Evolutionary conservation across 2,113 vertebrate genomes (phyloP), one percentile per base, ranked within the genome.

Genomic region (Cnemophilus loriae): DNA sequence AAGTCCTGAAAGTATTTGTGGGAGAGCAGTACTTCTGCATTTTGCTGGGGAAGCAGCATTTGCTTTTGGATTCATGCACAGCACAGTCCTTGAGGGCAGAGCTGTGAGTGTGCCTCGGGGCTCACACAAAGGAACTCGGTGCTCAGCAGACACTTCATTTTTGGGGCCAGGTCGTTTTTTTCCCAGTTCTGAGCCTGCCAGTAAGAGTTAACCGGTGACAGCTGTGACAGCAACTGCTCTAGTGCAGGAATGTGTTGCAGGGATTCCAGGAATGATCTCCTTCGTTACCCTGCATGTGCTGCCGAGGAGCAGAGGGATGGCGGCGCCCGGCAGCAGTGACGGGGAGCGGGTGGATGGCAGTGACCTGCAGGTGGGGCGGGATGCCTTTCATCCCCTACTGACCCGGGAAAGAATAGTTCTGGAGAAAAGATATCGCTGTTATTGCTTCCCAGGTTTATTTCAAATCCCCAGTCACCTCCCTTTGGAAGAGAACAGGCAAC

Each of bases 321-420:
- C 4, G 11, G 24, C 4, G 41, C 35, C 67, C 10, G 39, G 32
- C 77, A 61, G 16, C 2, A 6, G 35, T 18, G 52, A 7, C 1
- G 0, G 11, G 16, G 44, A 28, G 33, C n/a, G 69, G 35, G 5
- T 1, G 5, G 52, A 16, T 46, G 53, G 21, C n/a, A 16, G 47
- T 1, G 77, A 81, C 56, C 75, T n/a, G 49, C 35, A 22, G 47
- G 6, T 7, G 39, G 50, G 23, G 7, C 1, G 47, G 13, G 74
- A 1, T 3, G 5, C 6, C 33, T 33, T 32, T 10, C 11, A 7
- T 42, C 39, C 56, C 65, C 67, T 14, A 0, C 0, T 35, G 44
- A 13, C 49, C 39, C 35, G 6, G 19, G 21, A 12, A 42, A 47
- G 52, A 41, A 2, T 1, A 8, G 24, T 17, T 28, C 88, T 52